phyloP scores from a whole-genome alignment of 2,797 vertebrate species.

The Karalla daura region DNA sequence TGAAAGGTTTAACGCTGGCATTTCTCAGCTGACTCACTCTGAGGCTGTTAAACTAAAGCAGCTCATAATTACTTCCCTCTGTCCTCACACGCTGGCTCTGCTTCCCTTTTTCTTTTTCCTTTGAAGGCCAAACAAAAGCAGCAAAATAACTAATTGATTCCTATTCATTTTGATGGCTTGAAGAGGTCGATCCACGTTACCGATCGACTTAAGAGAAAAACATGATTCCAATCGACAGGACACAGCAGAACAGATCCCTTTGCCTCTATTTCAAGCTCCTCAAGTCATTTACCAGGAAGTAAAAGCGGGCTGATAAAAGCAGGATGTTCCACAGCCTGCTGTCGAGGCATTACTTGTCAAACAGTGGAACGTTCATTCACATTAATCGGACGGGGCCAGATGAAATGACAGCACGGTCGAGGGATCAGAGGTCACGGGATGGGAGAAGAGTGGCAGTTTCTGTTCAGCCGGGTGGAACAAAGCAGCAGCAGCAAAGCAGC shows the following conservation, averaged over 20 bases:
- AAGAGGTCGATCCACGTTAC: background rate
- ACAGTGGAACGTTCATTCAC: background rate
- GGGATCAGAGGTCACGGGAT: conserved; percentile 29
- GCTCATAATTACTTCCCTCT: conserved; percentile 50
- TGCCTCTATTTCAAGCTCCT: conserved; percentile 4
- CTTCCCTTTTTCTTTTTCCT: too few relatives aligned
- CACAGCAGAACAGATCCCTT: conserved; percentile 11
- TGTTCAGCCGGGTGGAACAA: conserved; percentile 51
- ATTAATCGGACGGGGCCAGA: conserved; percentile 8
- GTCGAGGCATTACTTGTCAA: background rate
- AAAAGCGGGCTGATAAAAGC: conserved; percentile 9
- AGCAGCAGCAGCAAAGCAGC: conserved; percentile 44
- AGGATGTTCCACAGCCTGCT: background rate
- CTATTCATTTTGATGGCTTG: conserved; percentile 10
- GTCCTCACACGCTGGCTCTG: conserved; percentile 32
- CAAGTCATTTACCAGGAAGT: conserved; percentile 8
- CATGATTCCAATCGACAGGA: conserved; percentile 18
- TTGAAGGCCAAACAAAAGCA: too few relatives aligned
- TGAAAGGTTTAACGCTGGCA: conserved; percentile 7
- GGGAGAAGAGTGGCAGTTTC: conserved; percentile 30
- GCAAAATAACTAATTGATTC: background rate
- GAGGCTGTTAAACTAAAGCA: conserved; percentile 36
- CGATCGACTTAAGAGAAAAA: conserved; percentile 8
- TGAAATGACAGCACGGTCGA: conserved; percentile 41
- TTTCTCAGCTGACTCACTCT: conserved; percentile 55